A percentile compares a stretch with the other conserved stretches of the same genome.
Evolutionary conservation across 2,888 invertebrate species (phyloP).

Genomic region (Cordilura impudica): DNA sequence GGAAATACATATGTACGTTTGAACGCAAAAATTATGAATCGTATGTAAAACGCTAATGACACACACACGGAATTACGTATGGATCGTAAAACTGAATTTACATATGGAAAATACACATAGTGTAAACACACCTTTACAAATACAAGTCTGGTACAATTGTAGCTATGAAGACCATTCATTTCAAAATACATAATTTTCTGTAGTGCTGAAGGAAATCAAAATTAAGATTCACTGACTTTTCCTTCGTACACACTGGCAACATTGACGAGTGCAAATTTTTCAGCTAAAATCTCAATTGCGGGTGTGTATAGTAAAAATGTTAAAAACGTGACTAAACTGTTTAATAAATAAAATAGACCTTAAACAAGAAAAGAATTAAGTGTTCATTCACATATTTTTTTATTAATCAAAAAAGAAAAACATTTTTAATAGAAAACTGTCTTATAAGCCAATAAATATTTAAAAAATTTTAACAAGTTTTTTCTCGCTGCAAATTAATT

Average conservation of each 20-base stretch:
- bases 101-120: too few relatives aligned
- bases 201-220: too few relatives aligned
- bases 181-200: too few relatives aligned
- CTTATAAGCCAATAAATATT: conserved; percentile 27
- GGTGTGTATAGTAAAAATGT: conserved; percentile 74
- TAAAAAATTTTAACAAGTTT: background rate
- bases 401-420: too few relatives aligned
- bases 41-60: too few relatives aligned
- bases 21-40: too few relatives aligned
- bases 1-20: too few relatives aligned
- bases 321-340: conserved; percentile 76
- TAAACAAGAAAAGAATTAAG: conserved; percentile 29
- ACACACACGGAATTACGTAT: too few relatives aligned
- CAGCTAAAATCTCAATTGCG: conserved; percentile 67
- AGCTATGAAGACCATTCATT: too few relatives aligned
- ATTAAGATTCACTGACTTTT: background rate
- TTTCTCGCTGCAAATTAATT: conserved; percentile 9
- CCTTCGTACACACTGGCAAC: background rate
- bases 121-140: too few relatives aligned
- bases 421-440: background rate
- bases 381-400: conserved; percentile 16
- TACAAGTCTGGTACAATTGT: too few relatives aligned
- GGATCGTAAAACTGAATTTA: too few relatives aligned
- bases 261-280: conserved; percentile 67
- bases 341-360: conserved; percentile 58